Evolutionary conservation across 2,113 vertebrate genomes (phyloP), one percentile per base, ranked within the genome.

Genomic region (Gnathonemus echidnorhynchus): DNA sequence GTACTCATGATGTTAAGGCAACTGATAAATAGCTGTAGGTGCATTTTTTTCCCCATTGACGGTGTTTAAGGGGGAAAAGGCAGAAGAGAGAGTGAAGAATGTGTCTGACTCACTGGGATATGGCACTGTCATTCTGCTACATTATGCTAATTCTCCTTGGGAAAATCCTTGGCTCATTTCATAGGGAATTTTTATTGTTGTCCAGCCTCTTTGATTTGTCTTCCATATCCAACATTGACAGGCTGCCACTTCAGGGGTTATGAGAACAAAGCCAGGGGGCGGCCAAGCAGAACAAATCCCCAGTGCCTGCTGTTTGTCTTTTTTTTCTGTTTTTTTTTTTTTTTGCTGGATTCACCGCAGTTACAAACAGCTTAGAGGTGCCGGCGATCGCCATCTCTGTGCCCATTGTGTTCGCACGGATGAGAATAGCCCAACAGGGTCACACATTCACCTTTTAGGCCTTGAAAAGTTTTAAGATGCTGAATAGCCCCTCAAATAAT

Each of bases 221-320:
- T 94, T 95, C 94, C 94, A 88, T 94, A 91, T 94, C 94, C 88
- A 86, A 86, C 85, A 87, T 92, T 95, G 95, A 95, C 95, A 95
- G 93, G 86, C 93, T 35, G 91, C 93, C 94, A 95, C 95, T 92
- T 93, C 93, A 93, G 94, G 90, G 92, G 90, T 92, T 93, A 92
- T 91, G 91, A 90, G 92, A 91, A 94, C 92, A 93, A 92, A 93
- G 92, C 88, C 74, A 88, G 83, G 88, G 92, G 86, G 90, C 90
- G 88, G 89, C 93, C 94, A 93, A 93, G 93, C 92, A 92, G 94
- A 96, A 96, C 93, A 95, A 96, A 95, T 95, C 94, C 93, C 91
- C 91, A 56, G 90, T 83, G 91, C 90, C 91, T 91, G 91, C 91
- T 93, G 92, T 91, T 92, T 90, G 86, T 35, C 77, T 48, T 31